These are phyloP conservation scores for Apeira syringaria DNA, from an alignment of 2,888 invertebrate genomes.

Conservation along the genomic window DNA sequence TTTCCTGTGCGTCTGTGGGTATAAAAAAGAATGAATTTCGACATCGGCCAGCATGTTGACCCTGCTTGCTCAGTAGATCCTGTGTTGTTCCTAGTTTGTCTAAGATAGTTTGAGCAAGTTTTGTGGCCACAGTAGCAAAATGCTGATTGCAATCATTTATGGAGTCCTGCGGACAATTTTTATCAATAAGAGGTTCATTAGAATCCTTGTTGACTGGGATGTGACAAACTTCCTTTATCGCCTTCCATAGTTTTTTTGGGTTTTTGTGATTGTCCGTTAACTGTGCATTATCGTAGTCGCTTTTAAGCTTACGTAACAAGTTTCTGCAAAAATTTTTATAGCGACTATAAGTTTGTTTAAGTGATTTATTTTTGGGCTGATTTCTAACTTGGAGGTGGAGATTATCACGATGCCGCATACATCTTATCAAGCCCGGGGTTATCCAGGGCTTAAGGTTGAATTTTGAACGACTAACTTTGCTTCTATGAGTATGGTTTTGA, in stretches of 20 bases:
- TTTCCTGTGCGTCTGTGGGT: neutral
- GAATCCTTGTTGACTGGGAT: neutral
- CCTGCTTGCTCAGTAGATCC: neutral
- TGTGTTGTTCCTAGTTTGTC: neutral
- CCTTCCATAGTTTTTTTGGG: neutral
- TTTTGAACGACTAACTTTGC: neutral
- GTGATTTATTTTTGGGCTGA: neutral
- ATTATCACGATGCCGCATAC: neutral
- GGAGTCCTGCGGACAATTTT: neutral
- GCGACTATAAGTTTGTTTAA: neutral
- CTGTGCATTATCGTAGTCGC: neutral
- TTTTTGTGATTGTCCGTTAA: neutral
- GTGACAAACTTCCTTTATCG: neutral
- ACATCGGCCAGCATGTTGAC: neutral
- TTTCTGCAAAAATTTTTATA: neutral
- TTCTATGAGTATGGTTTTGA: neutral
- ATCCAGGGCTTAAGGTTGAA: neutral
- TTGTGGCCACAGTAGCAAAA: neutral
- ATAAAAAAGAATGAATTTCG: neutral
- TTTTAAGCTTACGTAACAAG: neutral
- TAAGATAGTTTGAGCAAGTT: neutral
- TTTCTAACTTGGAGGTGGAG: neutral
- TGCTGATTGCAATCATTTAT: neutral
- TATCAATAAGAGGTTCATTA: neutral
- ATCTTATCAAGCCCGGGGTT: neutral